Evolutionary conservation across 2,888 invertebrate species (phyloP), one percentile per base, ranked within the genome.

Genomic region (Azorinus chamasolen): DNA sequence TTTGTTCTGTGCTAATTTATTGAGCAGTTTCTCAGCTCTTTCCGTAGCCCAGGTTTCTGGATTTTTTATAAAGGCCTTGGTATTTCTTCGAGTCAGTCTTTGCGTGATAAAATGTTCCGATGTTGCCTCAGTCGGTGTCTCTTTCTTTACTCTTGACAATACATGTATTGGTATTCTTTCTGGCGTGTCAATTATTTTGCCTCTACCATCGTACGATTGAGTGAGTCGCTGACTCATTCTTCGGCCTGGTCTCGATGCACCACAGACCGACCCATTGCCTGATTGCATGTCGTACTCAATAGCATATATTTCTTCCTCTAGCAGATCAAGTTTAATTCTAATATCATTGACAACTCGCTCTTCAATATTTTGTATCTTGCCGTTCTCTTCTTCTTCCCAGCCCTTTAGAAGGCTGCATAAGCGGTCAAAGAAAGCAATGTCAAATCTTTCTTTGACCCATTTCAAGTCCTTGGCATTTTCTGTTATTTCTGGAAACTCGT

Each of bases 251-350:
- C 5, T 32, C 10, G 32, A 6, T 32, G 32, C 32, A 32, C 10
- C 32, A 10, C 5, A 32, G 4, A 32, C 10, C 32, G 32, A 32
- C 5, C 32, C 32, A 6, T 4, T 6, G 4, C 10, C 32, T 32
- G 32, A 32, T 32, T 53, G 32, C 18, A 79, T 39, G 3, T 71
- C 74, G 18, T 45, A 27, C 58, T 79, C 79, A 12, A 68, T 22
- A 3, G 50, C 24, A 4, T 37, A 61, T 12, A 88, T 72, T 25
- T 85, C 85, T 14, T 64, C 69, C 25, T 85, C 83, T 45, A 88
- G 68, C 20, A 88, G 63, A n/a, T 81, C 69, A 24, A 88, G 72
- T 39, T 84, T 69, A 27, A 61, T 18, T 61, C 80, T 80, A 16
- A 86, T 79, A 6, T 73, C 39, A 8, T 41, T 18, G n/a, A 79